Conservation (phyloP, 2,797 vertebrate species). For the Crax fasciolata region DNA sequence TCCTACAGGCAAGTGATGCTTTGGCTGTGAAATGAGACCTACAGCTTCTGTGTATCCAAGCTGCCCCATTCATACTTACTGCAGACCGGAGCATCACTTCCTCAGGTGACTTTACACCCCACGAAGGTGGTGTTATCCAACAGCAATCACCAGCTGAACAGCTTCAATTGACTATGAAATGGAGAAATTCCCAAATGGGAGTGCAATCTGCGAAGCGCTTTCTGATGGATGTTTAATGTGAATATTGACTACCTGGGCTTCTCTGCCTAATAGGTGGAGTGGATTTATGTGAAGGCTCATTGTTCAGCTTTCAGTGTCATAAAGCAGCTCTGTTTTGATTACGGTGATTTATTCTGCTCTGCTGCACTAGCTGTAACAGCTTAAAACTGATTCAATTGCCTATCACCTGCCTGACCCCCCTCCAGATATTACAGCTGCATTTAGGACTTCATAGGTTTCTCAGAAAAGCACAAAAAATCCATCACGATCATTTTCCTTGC, state of each 20-base stretch:
- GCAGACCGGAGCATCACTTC: not conserved
- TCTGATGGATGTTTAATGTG: conserved; percentile 67
- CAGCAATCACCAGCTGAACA: not conserved
- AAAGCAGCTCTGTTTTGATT: conserved; percentile 66
- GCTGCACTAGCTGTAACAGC: conserved; percentile 33
- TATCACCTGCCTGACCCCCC: not conserved
- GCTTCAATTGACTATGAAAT: conserved; percentile 43
- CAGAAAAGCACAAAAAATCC: not conserved
- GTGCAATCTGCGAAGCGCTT: conserved; percentile 41
- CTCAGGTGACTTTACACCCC: conserved; percentile 5
- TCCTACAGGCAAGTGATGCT: accelerated
- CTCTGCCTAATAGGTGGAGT: conserved; percentile 49
- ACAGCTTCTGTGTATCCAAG: accelerated
- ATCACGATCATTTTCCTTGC: not conserved
- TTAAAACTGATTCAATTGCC: conserved; percentile 15
- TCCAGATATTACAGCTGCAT: not conserved
- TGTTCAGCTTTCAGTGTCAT: conserved; percentile 53
- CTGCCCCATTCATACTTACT: not conserved
- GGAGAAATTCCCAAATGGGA: conserved; percentile 48
- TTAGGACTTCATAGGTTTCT: conserved; percentile 26
- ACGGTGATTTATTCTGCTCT: conserved; percentile 68
- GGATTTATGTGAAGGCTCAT: conserved; percentile 63
- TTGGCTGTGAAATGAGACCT: not conserved
- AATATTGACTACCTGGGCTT: conserved; percentile 65
- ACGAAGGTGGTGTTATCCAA: not conserved